Base-by-base conservation (phyloP, 2,797 vertebrate genomes). In the Alca torda region DNA sequence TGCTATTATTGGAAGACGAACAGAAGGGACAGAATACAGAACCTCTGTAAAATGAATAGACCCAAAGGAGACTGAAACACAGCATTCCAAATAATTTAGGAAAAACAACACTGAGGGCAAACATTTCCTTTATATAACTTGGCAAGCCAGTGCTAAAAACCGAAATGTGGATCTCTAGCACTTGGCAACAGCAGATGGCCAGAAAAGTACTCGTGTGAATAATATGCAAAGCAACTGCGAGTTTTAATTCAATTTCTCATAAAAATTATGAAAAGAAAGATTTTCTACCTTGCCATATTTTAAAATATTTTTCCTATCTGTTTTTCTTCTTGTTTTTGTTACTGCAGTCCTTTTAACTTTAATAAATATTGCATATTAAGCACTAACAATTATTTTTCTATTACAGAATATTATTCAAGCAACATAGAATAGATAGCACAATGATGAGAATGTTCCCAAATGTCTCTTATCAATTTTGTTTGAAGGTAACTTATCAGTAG, bases 41-140 rank as follows among this genome's bases (percentile, higher is more conserved):
- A 95, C 14, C 68, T 72, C 87, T 91, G 69, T 84, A 65, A 95
- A 89, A 95, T 77, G 23, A 95, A 96, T 16, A 93, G 84, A 75
- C 79, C 51, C 79, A 96, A 94, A 96, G 82, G 76, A 96, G 59
- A 84, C 81, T 79, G 79, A 97, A 96, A 93, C 53, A 87, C 41
- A 92, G 79, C 31, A 69, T 54, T 91, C 92, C 76, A 76, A 88
- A 91, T 87, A 89, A 93, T 92, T 96, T 59, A 90, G 84, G 48
- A 93, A 96, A 94, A 96, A 89, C 54, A 90, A 95, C 65, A 83
- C 0, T 73, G 80, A 94, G 46, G 79, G 87, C 87, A 96, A 96
- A 95, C 76, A 69, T 94, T 90, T 95, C 76, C 61, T 95, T 96
- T 95, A 95, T 86, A 90, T 93, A 93, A 96, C 83, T 96, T 96